A percentile compares a stretch with the other conserved stretches of the same genome.
These are phyloP conservation scores for Hypotaenidia okinawae DNA, from an alignment of 2,797 vertebrate genomes.

Conservation along the genomic window DNA sequence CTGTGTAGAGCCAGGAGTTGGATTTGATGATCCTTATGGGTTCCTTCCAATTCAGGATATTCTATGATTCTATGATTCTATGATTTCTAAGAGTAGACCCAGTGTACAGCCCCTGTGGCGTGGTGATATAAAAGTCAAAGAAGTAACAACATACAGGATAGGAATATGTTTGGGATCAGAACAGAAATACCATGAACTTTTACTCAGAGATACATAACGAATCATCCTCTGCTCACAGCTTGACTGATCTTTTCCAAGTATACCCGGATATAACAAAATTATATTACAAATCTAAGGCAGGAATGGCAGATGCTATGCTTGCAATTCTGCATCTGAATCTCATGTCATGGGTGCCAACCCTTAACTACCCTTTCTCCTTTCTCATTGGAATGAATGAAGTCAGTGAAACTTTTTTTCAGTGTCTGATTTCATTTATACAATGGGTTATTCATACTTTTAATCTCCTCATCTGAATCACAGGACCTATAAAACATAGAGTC, in stretches of 20 bases:
- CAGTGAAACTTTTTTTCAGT: not conserved
- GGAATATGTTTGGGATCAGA: not conserved
- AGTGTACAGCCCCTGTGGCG: accelerated
- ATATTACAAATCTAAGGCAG: not conserved
- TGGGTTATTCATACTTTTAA: not conserved
- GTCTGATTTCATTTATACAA: not conserved
- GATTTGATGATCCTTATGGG: no score
- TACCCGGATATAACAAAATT: not conserved
- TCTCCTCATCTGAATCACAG: not conserved
- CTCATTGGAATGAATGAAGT: not conserved
- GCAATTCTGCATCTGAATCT: not conserved
- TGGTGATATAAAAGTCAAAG: not conserved
- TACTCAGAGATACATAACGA: not conserved
- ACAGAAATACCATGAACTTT: not conserved
- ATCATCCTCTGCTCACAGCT: not conserved
- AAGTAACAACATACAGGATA: not conserved
- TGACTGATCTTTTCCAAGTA: not conserved
- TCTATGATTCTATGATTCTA: no score
- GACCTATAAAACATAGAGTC: not conserved
- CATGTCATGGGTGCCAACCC: not conserved
- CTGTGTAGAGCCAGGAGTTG: no score
- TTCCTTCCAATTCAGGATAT: no score
- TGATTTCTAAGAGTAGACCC: not conserved
- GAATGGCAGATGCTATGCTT: not conserved
- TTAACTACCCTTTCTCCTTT: not conserved